Evolutionary conservation across 2,797 vertebrate genomes (phyloP), one percentile per base, ranked within the genome.

Genomic region (Adelosebastes latens): DNA sequence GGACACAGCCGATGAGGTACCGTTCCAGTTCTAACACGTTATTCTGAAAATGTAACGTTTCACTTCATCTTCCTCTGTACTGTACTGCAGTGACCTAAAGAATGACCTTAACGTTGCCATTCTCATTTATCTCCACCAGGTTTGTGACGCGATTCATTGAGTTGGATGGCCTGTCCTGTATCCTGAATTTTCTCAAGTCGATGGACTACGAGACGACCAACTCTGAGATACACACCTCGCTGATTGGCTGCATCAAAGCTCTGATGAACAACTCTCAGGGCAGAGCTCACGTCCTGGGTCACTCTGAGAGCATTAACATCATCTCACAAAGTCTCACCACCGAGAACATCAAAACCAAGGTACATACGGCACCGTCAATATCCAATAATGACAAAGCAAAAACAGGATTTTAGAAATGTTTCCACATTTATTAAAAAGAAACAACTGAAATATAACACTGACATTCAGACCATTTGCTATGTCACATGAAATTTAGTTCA

Each of bases 191-290:
- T 70, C 95, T 99, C 67, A 97, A 96, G 94, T 97, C 94, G 68
- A 99, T 99, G 98, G 98, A 99, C 96, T 97, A 98, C 1, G 97
- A 98, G 94, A 99, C 96, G 0, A 96, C 95, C 0, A 97, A 99
- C 95, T 99, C 98, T 83, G 96, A 96, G 85, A 96, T 99, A 95
- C 98, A 99, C 96, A 99, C 98, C 68, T 98, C 98, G 0, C 96
- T 99, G 91, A 99, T 99, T 39, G 98, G 98, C 46, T 99, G 97
- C 93, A 97, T 99, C 90, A 99, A 99, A 92, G 98, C 98, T 4
- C 96, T 99, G 89, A 99, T 99, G 98, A 99, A 99, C 95, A 99
- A 98, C 95, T 98, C 98, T 89, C 97, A 98, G 92, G 98, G 98
- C 46, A 92, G 98, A 87, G 97, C 98, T 80, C 98, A 99, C 0